These are phyloP conservation scores for Ochlodes sylvanus DNA, from an alignment of 2,888 invertebrate genomes.

Conservation along the genomic window DNA sequence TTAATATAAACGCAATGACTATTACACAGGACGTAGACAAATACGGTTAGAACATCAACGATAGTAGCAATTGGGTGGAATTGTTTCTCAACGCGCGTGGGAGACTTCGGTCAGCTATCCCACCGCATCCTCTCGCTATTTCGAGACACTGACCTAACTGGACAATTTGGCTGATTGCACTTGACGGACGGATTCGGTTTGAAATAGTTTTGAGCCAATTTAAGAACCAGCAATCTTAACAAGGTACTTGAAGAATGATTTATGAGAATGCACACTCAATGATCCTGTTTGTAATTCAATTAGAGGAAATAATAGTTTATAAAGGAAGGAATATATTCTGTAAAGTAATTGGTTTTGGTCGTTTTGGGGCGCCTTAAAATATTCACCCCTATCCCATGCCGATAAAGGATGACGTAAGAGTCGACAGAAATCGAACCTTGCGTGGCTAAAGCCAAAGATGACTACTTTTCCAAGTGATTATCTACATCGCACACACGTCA, in stretches of 20 bases:
- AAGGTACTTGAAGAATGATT: not conserved
- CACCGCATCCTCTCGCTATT: conserved; percentile 57
- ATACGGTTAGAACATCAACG: conserved; percentile 13
- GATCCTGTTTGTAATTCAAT: not conserved
- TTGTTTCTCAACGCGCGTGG: conserved; percentile 49
- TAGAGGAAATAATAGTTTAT: too few species aligned
- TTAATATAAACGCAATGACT: not conserved
- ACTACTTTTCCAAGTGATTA: too few species aligned
- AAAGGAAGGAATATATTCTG: too few species aligned
- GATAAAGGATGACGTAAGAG: too few species aligned
- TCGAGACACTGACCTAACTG: conserved; percentile 55
- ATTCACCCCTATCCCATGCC: too few species aligned
- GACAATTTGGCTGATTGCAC: conserved; percentile 47
- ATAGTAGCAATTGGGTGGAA: conserved; percentile 50
- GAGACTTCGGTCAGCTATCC: conserved; percentile 43
- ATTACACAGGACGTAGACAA: conserved; percentile 22
- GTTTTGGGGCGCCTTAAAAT: too few species aligned
- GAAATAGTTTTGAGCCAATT: conserved; percentile 41
- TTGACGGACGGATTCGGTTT: conserved; percentile 39
- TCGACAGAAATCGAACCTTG: too few species aligned
- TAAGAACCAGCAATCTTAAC: conserved; percentile 35
- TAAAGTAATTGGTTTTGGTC: too few species aligned
- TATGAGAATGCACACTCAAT: not conserved
- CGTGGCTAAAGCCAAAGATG: too few species aligned
- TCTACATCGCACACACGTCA: too few species aligned